phyloP scores from a whole-genome alignment of 2,888 invertebrate species.

The Tuberolachnus salignus region DNA sequence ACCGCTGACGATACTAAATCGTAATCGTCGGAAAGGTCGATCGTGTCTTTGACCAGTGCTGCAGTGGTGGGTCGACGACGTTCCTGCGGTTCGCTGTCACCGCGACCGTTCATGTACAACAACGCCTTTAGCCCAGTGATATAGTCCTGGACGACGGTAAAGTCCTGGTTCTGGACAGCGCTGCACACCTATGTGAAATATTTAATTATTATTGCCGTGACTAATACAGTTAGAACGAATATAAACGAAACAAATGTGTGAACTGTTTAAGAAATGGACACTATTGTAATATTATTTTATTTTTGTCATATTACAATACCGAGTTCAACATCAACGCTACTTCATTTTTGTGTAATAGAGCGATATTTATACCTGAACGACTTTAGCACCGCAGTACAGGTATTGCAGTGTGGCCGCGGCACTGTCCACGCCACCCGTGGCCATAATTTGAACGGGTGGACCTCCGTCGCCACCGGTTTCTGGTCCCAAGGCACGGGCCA shows the following conservation, averaged over 20 bases:
- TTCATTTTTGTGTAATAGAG: too few species aligned
- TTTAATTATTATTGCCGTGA: too few species aligned
- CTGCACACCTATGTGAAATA: slow-evolving; percentile 77
- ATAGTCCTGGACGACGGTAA: slow-evolving; percentile 95
- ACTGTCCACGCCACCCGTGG: slow-evolving; percentile 96
- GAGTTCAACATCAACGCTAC: neutral
- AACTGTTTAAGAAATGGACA: too few species aligned
- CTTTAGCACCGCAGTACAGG: slow-evolving; percentile 88
- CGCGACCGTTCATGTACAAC: slow-evolving; percentile 77
- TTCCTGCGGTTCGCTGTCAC: neutral
- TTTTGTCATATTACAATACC: too few species aligned
- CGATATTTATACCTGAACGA: slow-evolving; percentile 74
- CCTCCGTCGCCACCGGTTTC: slow-evolving; percentile 88
- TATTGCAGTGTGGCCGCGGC: slow-evolving; percentile 96
- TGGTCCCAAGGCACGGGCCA: slow-evolving; percentile 72
- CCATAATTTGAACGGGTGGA: slow-evolving; percentile 72
- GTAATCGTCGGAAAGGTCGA: slow-evolving; percentile 43
- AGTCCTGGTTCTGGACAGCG: slow-evolving; percentile 98
- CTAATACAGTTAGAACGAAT: too few species aligned
- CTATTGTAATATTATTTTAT: too few species aligned
- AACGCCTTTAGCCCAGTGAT: slow-evolving; percentile 85
- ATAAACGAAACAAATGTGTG: too few species aligned
- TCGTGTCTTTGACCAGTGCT: slow-evolving; percentile 22
- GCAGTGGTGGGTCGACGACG: neutral
- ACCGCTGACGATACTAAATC: neutral